Base-by-base conservation (phyloP, 2,888 invertebrate genomes). In the Apamea sordens region DNA sequence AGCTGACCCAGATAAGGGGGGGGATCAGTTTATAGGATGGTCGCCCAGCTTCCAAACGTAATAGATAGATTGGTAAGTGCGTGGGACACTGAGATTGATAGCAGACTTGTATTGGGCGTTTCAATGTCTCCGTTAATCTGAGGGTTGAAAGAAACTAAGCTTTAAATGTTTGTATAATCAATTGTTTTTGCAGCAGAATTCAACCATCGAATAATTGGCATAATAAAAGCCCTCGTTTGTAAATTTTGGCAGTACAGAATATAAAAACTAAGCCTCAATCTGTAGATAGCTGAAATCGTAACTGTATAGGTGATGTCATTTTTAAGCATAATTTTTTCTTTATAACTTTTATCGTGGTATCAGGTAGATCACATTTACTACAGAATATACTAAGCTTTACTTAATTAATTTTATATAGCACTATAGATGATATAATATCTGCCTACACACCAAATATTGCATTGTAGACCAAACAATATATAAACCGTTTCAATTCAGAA, bases 1-100 rank as follows among this genome's bases (percentile, higher is more conserved):
- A 56, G 32, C 85, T 87, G 75, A 87, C 85, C 85, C 63, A 77
- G 67, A 85, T 85, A 80, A 56, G 32, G 47, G 59, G n/a, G 21
- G 68, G 18, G 24, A 47, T n/a, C 69, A 59, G 80, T 73, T 76
- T 71, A 59, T 65, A 69, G 73, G 68, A 56, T 63, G 67, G 65
- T 75, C 59, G 67, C 86, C 53, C 68, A 78, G 73, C 68, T 41
- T 76, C 71, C 72, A 28, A 87, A 76, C 73, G 63, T 47, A 67
- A 69, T 65, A 86, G n/a, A 72, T 75, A 83, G 64, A 70, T 63
- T 69, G 65, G 24, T n/a, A 47, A 44, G 13, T 63, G 61, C 74
- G 85, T 72, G 69, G 85, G 75, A 28, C 61, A 59, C 15, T 1
- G 53, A 75, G 87, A 87, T 80, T 79, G 69, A 80, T 84, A n/a